Percentiles rank a stretch among this genome's conserved stretches.
Evolutionary conservation across 2,113 vertebrate genomes (phyloP).

Genomic region (Cavia aperea): DNA sequence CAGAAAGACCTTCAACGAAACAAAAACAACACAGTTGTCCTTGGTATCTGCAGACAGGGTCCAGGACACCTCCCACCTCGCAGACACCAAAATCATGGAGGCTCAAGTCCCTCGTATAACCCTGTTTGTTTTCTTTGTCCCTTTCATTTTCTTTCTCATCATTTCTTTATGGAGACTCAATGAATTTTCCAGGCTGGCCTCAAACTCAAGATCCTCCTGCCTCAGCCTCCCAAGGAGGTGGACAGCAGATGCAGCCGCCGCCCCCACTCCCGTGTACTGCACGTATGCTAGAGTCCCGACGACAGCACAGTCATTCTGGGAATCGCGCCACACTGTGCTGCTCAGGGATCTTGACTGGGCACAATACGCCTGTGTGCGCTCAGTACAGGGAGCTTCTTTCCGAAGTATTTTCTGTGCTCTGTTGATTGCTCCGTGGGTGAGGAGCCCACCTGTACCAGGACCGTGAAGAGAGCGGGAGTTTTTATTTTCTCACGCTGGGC

Average conservation of each 20-base stretch:
- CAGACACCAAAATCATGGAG: not conserved
- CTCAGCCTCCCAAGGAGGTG: not conserved
- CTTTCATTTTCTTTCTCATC: not conserved
- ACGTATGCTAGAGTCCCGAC: not conserved
- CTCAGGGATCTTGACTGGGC: no score
- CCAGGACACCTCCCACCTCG: not conserved
- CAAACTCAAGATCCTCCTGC: not conserved
- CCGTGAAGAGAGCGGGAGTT: not conserved
- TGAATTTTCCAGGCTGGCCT: not conserved
- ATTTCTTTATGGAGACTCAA: not conserved
- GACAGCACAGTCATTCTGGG: fast-evolving
- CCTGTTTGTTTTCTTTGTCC: not conserved
- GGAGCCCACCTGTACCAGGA: not conserved
- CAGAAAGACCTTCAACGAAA: not conserved
- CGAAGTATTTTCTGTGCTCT: not conserved
- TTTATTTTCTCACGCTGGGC: no score
- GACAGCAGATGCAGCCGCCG: no score
- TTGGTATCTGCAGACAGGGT: not conserved
- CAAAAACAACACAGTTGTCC: not conserved
- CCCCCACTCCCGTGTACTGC: no score
- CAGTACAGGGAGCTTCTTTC: not conserved
- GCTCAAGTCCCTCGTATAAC: not conserved
- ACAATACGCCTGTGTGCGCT: not conserved
- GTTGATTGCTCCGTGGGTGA: not conserved
- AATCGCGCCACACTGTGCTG: not conserved